A percentile compares a stretch with the other conserved stretches of the same genome.
Evolutionary conservation across 2,797 vertebrate genomes (phyloP).

Genomic region (Semaprochilodus insignis): DNA sequence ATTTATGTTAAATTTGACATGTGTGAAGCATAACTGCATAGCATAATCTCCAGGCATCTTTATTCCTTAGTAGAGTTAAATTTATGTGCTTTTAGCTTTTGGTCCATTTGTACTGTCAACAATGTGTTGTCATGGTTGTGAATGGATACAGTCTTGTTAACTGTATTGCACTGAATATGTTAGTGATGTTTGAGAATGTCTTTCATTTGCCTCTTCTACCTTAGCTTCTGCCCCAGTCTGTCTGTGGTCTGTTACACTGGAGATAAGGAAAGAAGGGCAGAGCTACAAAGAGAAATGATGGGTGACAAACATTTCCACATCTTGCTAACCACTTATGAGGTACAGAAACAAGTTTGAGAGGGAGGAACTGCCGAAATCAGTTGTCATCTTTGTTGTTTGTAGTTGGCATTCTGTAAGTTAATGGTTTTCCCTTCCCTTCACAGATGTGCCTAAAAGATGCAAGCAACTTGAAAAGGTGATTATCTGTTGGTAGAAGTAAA

Average conservation of each 20-base stretch:
- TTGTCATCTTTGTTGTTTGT: not conserved
- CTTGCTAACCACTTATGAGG: conserved; percentile 92
- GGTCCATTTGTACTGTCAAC: no score
- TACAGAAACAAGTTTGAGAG: conserved; percentile 49
- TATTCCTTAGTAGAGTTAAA: not conserved
- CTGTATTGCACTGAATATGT: conserved; percentile 5
- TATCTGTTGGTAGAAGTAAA: not conserved
- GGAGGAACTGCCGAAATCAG: not conserved
- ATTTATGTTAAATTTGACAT: not conserved
- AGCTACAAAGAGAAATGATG: conserved; percentile 76
- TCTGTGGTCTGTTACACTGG: conserved; percentile 83
- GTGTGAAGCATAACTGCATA: not conserved
- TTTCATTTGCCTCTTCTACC: not conserved
- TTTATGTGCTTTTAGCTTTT: not conserved
- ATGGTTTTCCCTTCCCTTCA: conserved; percentile 62
- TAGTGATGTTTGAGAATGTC: conserved; percentile 19
- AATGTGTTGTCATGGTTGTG: not conserved
- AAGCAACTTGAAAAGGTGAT: conserved; percentile 84
- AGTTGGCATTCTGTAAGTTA: not conserved
- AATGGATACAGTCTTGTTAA: not conserved
- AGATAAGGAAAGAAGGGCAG: conserved; percentile 82
- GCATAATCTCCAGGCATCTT: not conserved
- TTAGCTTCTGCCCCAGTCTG: conserved; percentile 86
- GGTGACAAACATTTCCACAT: conserved; percentile 70
- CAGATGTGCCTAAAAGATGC: conserved; percentile 91